Evolutionary conservation across 2,113 vertebrate species (phyloP).

Genomic region (Diphyllodes magnificus): DNA sequence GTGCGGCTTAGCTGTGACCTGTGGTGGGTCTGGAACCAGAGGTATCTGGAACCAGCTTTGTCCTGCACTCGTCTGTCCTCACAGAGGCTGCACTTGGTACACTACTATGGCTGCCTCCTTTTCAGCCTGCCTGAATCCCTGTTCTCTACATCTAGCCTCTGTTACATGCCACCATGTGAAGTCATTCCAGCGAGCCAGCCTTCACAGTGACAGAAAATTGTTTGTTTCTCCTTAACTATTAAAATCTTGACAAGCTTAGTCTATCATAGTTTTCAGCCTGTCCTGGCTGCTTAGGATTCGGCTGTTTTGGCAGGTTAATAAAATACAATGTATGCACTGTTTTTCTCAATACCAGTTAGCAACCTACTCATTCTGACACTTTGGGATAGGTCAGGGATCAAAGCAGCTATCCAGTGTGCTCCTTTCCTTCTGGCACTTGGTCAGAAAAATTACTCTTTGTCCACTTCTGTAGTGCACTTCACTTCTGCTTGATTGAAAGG

Average conservation of each 20-base stretch:
- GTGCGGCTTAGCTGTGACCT: background rate
- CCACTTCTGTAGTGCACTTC: background rate
- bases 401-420: background rate
- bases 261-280: background rate
- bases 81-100: background rate
- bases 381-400: background rate
- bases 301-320: background rate
- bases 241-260: background rate
- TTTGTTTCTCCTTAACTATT: background rate
- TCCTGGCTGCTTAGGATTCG: background rate
- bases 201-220: background rate
- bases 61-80: background rate
- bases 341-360: background rate
- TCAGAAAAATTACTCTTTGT: background rate
- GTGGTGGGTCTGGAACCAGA: fast-evolving
- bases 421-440: background rate
- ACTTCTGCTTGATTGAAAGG: background rate
- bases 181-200: background rate
- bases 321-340: background rate
- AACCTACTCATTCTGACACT: background rate
- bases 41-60: background rate
- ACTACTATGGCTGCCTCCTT: background rate
- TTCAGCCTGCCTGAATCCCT: background rate
- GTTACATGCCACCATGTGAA: background rate
- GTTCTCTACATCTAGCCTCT: background rate